These are phyloP conservation scores for Nipponacmea schrenckii DNA, from an alignment of 2,888 invertebrate genomes.

Conservation along the genomic window DNA sequence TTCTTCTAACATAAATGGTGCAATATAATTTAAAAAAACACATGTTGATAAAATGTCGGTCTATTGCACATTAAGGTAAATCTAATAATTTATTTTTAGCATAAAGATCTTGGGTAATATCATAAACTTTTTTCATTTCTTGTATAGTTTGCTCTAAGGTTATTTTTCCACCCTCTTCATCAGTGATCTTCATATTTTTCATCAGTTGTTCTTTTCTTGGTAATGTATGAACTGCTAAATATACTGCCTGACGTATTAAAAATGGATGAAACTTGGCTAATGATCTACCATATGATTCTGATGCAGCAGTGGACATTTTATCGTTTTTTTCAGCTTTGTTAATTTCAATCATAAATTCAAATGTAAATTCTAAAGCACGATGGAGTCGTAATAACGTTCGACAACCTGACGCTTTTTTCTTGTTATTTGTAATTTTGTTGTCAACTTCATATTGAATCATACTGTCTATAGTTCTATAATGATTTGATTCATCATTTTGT, in stretches of 20 bases:
- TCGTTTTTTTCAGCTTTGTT: constrained; percentile 61
- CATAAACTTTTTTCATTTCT: constrained; percentile 35
- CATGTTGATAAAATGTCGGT: background rate
- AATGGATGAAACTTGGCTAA: constrained; percentile 89
- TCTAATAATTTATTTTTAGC: constrained; percentile 42
- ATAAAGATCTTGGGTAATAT: constrained; percentile 48
- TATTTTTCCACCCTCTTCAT: constrained; percentile 33
- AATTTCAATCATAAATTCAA: constrained; percentile 82
- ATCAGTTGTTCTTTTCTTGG: constrained; percentile 79
- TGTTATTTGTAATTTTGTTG: constrained; percentile 74
- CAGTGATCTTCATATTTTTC: constrained; percentile 52
- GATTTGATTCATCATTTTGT: constrained; percentile 48
- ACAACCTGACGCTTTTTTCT: constrained; percentile 78
- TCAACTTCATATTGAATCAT: constrained; percentile 89
- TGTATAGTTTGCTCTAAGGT: constrained; percentile 32
- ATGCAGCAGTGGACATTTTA: constrained; percentile 73
- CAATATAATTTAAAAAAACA: background rate
- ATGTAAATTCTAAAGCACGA: constrained; percentile 90
- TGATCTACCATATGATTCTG: constrained; percentile 84
- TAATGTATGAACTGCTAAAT: constrained; percentile 86
- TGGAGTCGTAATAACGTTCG: constrained; percentile 89
- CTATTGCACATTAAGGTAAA: constrained; percentile 39
- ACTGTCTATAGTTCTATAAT: constrained; percentile 78
- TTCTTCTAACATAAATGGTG: too few relatives aligned
- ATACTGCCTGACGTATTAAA: constrained; percentile 76